Percentiles rank a stretch among this genome's conserved stretches.
phyloP scores from a whole-genome alignment of 1,140 invertebrate genomes.

The Drosophila pseudoobscura region DNA sequence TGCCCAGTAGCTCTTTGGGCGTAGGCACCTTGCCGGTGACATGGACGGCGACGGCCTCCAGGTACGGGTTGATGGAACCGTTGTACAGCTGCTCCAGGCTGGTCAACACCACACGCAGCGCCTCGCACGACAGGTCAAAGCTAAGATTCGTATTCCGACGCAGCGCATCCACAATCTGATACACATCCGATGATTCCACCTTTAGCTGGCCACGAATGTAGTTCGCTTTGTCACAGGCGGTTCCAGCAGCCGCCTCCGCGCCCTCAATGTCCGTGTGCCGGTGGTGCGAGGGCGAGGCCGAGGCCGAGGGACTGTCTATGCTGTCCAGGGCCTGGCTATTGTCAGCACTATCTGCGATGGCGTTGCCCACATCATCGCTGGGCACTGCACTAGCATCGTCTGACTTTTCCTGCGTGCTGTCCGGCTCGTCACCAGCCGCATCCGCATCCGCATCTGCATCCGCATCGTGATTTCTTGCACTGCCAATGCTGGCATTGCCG shows the following conservation, averaged over 20 bases:
- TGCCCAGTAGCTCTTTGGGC: conserved; percentile 78
- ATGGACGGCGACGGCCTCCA: conserved; percentile 82
- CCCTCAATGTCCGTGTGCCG: conserved; percentile 18
- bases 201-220: conserved; percentile 53
- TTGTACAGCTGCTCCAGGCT: conserved; percentile 87
- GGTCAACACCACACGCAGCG: conserved; percentile 90
- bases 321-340: conserved; percentile 79
- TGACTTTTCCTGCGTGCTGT: conserved; percentile 65
- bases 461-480: conserved; percentile 3
- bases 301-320: conserved; percentile 73
- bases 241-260: background rate
- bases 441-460: background rate
- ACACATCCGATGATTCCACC: conserved; percentile 85
- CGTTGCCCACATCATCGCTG: conserved; percentile 58
- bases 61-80: conserved; percentile 85
- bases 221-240: conserved; percentile 18
- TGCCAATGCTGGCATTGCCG: conserved; percentile 19
- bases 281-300: conserved; percentile 27
- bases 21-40: conserved; percentile 80
- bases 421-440: conserved; percentile 43
- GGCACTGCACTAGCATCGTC: conserved; percentile 63
- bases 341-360: conserved; percentile 55
- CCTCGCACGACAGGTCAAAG: conserved; percentile 93
- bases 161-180: conserved; percentile 90
- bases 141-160: conserved; percentile 92